phyloP scores from a whole-genome alignment of 2,113 vertebrate genomes.

The Pterocles gutturalis region DNA sequence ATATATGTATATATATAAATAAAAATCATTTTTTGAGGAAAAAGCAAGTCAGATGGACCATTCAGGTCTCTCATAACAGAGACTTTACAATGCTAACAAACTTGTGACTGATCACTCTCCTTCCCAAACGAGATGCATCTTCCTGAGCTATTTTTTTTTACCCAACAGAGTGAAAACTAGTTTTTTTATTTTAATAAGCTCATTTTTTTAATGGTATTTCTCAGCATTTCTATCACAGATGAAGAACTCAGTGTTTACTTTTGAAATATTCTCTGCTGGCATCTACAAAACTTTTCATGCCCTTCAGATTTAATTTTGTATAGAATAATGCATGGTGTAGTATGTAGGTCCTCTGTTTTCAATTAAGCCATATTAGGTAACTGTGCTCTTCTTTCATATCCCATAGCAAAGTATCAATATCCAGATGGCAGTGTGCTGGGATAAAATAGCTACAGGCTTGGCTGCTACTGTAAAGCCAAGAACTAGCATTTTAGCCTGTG shows the following conservation, averaged over 20 bases:
- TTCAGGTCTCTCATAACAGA: background rate
- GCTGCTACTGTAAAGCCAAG: slow-evolving; percentile 51
- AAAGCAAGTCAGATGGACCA: background rate
- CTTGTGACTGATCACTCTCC: background rate
- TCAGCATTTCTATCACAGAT: background rate
- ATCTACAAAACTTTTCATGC: background rate
- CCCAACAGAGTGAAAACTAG: fast-evolving
- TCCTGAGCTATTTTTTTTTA: background rate
- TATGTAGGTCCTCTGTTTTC: slow-evolving; percentile 31
- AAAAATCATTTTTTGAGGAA: background rate
- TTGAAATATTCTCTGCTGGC: slow-evolving; percentile 25
- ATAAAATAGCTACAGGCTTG: slow-evolving; percentile 26
- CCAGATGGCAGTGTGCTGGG: slow-evolving; percentile 22
- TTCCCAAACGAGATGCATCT: background rate
- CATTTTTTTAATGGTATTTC: background rate
- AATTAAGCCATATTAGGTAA: slow-evolving; percentile 49
- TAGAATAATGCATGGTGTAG: background rate
- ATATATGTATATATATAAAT: too few species aligned
- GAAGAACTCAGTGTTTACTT: background rate
- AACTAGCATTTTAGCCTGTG: slow-evolving; percentile 29
- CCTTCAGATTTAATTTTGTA: slow-evolving; percentile 30
- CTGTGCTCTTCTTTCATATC: slow-evolving; percentile 47
- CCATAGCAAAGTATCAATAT: slow-evolving; percentile 13
- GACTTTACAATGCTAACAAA: background rate
- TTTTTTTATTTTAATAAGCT: background rate